Evolutionary conservation across 2,113 vertebrate genomes (phyloP), one percentile per base, ranked within the genome.

Genomic region (Anarrhichthys ocellatus): DNA sequence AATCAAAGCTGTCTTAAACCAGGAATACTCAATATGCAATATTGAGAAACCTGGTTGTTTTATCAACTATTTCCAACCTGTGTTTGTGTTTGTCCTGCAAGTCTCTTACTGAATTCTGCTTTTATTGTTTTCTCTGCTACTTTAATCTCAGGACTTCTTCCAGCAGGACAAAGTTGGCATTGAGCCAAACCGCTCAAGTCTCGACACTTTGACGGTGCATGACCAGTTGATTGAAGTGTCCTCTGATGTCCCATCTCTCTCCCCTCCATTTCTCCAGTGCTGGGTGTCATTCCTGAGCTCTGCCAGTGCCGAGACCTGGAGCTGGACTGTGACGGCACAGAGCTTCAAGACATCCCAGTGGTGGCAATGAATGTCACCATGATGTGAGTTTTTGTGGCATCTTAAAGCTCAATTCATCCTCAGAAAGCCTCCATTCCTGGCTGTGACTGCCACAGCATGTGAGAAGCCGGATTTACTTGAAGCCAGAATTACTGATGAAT

Each of bases 281-380:
- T 97, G 38, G 93, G 94, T n/a, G 82, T 86, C 40, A 89, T 98
- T 87, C 97, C 98, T 38, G 77, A 75, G 63, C 85, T 88, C 61
- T 99, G 98, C 87, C 88, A 87, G 82, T 99, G 98, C 90, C 94
- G 81, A 69, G 94, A 96, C 63, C 94, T 97, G 91, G 96, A 97
- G 90, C 88, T 99, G 52, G 93, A 96, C 92, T 99, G 98, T 64
- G 95, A 97, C n/a, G 92, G 88, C 67, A 92, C 95, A 70, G 91
- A 94, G 76, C 93, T 99, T 76, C 93, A 61, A 81, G 88, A 94
- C 15, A 81, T 99, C 70, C 98, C 98, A 0, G 90, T 85, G 0
- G 95, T 98, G 82, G 96, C 98, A 22, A 88, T 96, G 46, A 99
- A 99, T 73, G 91, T 99, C 89, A 98, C 97, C 56, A 87, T 95